Evolutionary conservation across 2,888 invertebrate genomes (phyloP), one percentile per base, ranked within the genome.

Genomic region (Drosophila falleni): DNA sequence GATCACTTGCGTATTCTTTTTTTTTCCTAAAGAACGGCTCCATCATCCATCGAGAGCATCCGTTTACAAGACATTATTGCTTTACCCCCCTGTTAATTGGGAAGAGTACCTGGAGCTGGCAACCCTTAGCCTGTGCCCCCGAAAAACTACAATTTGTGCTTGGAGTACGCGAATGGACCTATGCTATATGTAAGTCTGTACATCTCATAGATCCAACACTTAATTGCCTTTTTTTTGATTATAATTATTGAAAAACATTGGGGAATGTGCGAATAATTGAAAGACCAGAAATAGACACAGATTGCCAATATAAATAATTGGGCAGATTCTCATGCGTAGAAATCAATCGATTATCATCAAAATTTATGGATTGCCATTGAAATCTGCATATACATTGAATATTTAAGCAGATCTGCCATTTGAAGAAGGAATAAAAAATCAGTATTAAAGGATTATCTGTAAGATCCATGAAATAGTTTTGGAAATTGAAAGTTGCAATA

Each of bases 131-230:
- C 29, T 91, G 90, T 51, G 74, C 80, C 3, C 86, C 79, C 1
- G 87, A 91, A 53, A 89, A 85, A 51, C 71, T 91, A 0, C 83
- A 73, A 1, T 91, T 91, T 31, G 65, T 72, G 1, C 76, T 91
- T 47, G 90, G 87, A 11, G 87, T 87, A 1, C 79, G 78, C 6
- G 90, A 91, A 23, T 91, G 90, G 91, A 91, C 90, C 11, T 91
- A 91, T 73, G 90, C 91, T 9, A 81, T 90, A 64, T 91, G 90
- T 91, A 70, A 90, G 90, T 55, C 35, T 37, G 1, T 16, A 42
- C 1, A 10, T 42, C 47, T 5, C 72, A n/a, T 26, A 26, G 11
- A 26, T 35, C 39, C 8, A 19, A 31, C 29, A 3, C 5, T 8
- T 39, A 11, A 37, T n/a, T 15, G 31, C 4, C 9, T 11, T 10